Evolutionary conservation across 2,113 vertebrate genomes (phyloP).

Genomic region (Eolophus roseicapilla): DNA sequence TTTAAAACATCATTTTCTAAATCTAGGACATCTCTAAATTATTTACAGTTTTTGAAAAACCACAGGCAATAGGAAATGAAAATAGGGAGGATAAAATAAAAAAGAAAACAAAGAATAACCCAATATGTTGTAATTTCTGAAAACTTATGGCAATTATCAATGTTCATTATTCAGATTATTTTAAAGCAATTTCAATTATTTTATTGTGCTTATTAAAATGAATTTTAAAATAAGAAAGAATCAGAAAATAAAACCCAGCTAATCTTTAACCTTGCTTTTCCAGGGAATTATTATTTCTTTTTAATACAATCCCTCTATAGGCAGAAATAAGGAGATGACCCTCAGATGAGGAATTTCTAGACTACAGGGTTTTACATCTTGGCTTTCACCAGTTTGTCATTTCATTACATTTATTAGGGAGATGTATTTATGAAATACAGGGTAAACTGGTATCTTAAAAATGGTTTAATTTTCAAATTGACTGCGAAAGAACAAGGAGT

Average conservation of each 20-base stretch:
- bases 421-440: background rate
- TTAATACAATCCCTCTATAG: background rate
- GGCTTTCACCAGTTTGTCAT: background rate
- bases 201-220: background rate
- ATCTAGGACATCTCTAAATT: constrained; percentile 54
- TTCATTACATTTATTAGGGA: background rate
- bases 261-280: background rate
- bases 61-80: constrained; percentile 2
- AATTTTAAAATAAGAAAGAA: background rate
- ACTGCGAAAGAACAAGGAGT: background rate
- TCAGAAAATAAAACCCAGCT: background rate
- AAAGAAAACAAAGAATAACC: background rate
- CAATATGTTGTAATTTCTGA: background rate
- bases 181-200: background rate
- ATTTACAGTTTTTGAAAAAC: constrained; percentile 45
- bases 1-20: constrained; percentile 25
- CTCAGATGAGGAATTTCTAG: background rate
- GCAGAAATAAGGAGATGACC: background rate
- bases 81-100: background rate
- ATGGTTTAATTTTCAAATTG: background rate
- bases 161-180: background rate
- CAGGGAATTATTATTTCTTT: background rate
- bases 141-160: background rate
- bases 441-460: background rate
- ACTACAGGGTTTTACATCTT: background rate